These are phyloP conservation scores for Nothobranchius kuhntae DNA, from an alignment of 2,113 vertebrate species.

Conservation along the genomic window DNA sequence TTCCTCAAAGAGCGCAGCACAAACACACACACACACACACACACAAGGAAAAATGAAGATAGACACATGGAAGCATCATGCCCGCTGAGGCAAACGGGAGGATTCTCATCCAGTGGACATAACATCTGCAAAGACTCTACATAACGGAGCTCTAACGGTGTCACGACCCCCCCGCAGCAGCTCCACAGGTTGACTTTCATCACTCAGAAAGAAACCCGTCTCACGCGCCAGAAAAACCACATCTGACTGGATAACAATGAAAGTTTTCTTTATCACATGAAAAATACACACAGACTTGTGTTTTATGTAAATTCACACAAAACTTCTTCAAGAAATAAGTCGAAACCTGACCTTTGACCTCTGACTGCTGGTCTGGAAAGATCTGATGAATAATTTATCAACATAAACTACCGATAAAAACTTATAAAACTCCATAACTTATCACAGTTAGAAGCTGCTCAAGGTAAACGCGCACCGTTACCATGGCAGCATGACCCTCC, in stretches of 20 bases:
- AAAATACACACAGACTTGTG: background rate
- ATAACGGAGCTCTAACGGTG: conserved; percentile 46
- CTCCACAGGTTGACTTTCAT: conserved; percentile 41
- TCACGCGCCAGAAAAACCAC: background rate
- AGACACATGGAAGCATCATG: conserved; percentile 51
- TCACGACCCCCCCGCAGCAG: conserved; percentile 42
- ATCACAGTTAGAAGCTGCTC: background rate
- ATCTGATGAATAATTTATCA: conserved; percentile 1
- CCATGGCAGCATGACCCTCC: too few relatives aligned
- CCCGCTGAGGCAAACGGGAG: conserved; percentile 81
- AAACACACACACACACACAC: conserved; percentile 31
- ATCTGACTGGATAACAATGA: background rate
- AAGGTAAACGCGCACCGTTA: background rate
- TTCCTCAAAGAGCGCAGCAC: conserved; percentile 52
- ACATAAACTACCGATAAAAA: background rate
- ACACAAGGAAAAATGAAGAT: conserved; percentile 17
- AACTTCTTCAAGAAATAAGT: background rate
- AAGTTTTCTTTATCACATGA: conserved; percentile 1
- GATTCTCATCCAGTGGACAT: conserved; percentile 80
- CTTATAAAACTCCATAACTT: background rate
- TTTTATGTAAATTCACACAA: background rate
- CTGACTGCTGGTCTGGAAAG: background rate
- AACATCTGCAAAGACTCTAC: conserved; percentile 66
- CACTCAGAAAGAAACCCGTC: conserved; percentile 17
- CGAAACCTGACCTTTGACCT: background rate